These are phyloP conservation scores for Coboldia fuscipes DNA, from an alignment of 1,140 invertebrate genomes.

Conservation along the genomic window DNA sequence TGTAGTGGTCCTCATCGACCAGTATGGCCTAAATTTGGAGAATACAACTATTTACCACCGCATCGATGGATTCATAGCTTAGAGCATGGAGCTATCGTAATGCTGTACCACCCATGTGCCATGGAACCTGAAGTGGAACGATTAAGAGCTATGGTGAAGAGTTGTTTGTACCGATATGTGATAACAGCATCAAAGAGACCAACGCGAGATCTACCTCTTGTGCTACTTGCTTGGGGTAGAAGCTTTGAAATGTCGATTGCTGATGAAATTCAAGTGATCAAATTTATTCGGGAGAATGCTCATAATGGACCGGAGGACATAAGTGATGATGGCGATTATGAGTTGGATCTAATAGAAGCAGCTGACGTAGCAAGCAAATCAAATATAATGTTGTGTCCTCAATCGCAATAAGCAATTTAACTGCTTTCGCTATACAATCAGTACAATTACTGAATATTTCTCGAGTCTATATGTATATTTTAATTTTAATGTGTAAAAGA, in stretches of 20 bases:
- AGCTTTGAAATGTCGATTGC: slow-evolving; percentile 48
- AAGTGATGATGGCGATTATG: slow-evolving; percentile 26
- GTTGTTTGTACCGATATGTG: slow-evolving; percentile 56
- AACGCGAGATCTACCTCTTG: slow-evolving; percentile 40
- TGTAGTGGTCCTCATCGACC: slow-evolving; percentile 59
- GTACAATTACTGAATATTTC: too few species aligned
- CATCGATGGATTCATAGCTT: slow-evolving; percentile 72
- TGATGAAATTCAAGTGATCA: slow-evolving; percentile 25
- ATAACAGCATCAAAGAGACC: slow-evolving; percentile 53
- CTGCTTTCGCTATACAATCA: too few species aligned
- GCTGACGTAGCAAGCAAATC: too few species aligned
- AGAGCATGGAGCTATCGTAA: slow-evolving; percentile 67
- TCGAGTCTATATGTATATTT: too few species aligned
- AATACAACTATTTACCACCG: slow-evolving; percentile 57
- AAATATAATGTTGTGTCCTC: too few species aligned
- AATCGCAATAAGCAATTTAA: too few species aligned
- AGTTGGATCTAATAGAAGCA: neutral
- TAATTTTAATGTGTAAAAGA: too few species aligned
- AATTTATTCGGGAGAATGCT: slow-evolving; percentile 44
- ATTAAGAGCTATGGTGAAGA: slow-evolving; percentile 37
- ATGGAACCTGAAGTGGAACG: slow-evolving; percentile 22
- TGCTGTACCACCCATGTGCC: slow-evolving; percentile 77
- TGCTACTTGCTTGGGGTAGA: slow-evolving; percentile 55
- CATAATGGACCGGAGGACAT: slow-evolving; percentile 39
- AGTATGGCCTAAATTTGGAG: slow-evolving; percentile 61